Base-by-base conservation (phyloP, 1,140 invertebrate genomes). In the Leptinotarsa lineolata region DNA sequence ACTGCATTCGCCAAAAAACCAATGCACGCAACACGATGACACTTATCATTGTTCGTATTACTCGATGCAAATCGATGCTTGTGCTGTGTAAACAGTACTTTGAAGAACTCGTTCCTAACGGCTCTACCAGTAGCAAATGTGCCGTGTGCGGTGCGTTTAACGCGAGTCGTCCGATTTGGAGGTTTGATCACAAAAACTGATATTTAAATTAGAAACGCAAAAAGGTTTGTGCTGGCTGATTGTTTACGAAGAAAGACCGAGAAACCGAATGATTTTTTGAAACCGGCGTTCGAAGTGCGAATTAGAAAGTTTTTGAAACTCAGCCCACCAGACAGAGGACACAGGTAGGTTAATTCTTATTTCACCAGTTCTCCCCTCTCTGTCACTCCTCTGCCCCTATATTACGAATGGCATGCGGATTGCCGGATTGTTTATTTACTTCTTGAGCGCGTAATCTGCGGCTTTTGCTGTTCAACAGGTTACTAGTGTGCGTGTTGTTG, bases 61-160 rank as follows among this genome's bases (percentile, higher is more conserved):
- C 48, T 18, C 48, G 48, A 45, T 64, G 44, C 66, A 68, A 68
- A 68, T 68, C 61, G 61, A 44, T 15, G 20, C 15, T 45, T 64
- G 58, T 45, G 60, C 60, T 46, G 60, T 65, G 70, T 65, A 58
- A 72, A 65, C 70, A 22, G 24, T 64, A 21, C 70, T 72, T 72
- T 72, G 16, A 72, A 72, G 70, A 72, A 72, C 70, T 63, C 61
- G 70, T 72, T 72, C 60, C 61, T 70, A 72, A 72, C 70, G 70
- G 70, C 70, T 24, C 59, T 45, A 45, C 45, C 61, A 72, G 61
- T 65, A 72, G 70, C 61, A 65, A 65, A 54, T 54, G 48, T 54
- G 48, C 48, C 48, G 48, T 54, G 48, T 16, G 48, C 48, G 12
- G 48, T 59, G 58, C n/a, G 48, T 70, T 30, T 54, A 59, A 22